Evolutionary conservation across 2,113 vertebrate genomes (phyloP).

Genomic region (Tretioscincus oriximinensis): DNA sequence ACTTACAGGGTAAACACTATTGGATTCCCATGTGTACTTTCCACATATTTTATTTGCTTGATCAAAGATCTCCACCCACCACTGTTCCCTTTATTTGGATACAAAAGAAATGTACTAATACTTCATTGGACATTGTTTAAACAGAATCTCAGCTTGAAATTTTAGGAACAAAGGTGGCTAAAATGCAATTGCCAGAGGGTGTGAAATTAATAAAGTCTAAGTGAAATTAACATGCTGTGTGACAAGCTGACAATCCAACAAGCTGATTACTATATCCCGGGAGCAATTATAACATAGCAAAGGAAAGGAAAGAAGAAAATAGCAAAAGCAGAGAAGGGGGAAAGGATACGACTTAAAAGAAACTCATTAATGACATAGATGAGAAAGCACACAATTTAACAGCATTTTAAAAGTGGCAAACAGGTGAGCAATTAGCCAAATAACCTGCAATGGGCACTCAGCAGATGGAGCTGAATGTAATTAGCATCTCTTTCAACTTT

Average conservation of each 20-base stretch:
- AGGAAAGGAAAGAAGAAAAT: neutral
- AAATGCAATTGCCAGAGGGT: conserved; percentile 30
- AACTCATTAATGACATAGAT: conserved; percentile 13
- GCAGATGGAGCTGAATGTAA: conserved; percentile 17
- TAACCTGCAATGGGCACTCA: neutral
- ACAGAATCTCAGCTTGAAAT: conserved; percentile 6
- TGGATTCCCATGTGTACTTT: too few relatives aligned
- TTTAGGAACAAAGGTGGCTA: conserved; percentile 19
- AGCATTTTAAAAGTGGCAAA: conserved; percentile 12
- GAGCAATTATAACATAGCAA: conserved; percentile 28
- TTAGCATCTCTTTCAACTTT: conserved; percentile 13
- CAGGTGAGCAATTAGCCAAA: conserved; percentile 25
- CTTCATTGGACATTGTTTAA: neutral
- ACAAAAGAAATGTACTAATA: neutral
- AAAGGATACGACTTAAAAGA: conserved; percentile 25
- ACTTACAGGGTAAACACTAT: too few relatives aligned
- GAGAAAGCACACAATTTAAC: neutral
- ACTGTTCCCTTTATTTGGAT: neutral
- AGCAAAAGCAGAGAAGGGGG: neutral
- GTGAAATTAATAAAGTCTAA: conserved; percentile 35
- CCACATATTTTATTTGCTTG: conserved; percentile 3
- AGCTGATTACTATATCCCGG: conserved; percentile 26
- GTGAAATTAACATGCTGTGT: conserved; percentile 32
- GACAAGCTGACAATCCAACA: conserved; percentile 32
- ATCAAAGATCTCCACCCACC: neutral